A percentile compares a stretch with the other conserved stretches of the same genome.
Conservation (phyloP, 2,113 vertebrate genomes). For the Phrynosoma blainvillii region DNA sequence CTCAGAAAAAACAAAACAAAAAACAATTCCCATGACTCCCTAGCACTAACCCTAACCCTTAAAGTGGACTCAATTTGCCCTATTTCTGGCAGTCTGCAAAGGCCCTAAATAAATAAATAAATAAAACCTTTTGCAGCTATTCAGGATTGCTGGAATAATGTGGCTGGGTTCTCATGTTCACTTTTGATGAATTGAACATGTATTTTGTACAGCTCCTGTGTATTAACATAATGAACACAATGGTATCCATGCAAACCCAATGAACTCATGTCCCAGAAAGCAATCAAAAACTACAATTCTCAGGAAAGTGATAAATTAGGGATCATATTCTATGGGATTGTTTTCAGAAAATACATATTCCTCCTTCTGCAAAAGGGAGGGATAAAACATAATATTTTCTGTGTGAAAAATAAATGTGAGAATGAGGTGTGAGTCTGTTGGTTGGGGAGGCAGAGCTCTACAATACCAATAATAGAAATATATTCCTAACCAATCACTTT, state of each 20-base stretch:
- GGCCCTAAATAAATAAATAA: no score
- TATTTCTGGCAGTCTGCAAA: no score
- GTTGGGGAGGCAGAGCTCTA: neutral
- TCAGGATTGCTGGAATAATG: neutral
- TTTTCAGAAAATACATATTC: neutral
- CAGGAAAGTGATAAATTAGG: neutral
- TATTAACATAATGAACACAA: neutral
- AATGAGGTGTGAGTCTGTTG: neutral
- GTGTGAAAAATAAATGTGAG: neutral
- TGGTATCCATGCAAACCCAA: neutral
- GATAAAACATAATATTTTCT: neutral
- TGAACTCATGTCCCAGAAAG: neutral
- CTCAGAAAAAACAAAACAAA: no score
- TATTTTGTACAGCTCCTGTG: neutral
- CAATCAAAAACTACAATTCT: neutral
- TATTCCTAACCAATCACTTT: neutral
- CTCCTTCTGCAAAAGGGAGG: neutral
- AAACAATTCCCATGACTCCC: no score
- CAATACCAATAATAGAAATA: conserved; percentile 7
- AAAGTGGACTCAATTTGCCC: no score
- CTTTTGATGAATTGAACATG: neutral
- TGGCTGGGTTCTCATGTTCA: neutral
- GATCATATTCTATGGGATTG: neutral
- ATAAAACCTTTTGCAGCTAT: neutral
- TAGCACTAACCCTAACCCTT: no score